Conservation (phyloP, 2,797 vertebrate genomes). For the Notoglanidium macrostoma region DNA sequence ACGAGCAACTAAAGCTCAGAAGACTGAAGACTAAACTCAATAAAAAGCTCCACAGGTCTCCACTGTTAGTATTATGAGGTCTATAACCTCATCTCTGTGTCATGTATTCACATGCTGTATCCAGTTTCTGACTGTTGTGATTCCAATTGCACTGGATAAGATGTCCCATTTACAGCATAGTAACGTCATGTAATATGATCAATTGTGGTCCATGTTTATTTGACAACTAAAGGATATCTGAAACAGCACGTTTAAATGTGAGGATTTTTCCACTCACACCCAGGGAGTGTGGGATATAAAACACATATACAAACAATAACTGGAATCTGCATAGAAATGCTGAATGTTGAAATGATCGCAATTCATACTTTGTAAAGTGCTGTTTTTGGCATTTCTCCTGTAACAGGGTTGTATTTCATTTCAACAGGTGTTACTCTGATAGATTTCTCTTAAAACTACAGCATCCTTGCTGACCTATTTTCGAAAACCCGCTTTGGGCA, state of each 20-base stretch:
- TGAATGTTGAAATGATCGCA: neutral
- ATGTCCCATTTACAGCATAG: slow-evolving; percentile 55
- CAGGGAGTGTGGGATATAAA: neutral
- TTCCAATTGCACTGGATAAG: slow-evolving; percentile 14
- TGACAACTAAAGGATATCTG: slow-evolving; percentile 64
- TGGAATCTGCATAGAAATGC: neutral
- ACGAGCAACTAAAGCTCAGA: neutral
- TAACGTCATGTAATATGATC: slow-evolving; percentile 62
- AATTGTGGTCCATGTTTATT: slow-evolving; percentile 57
- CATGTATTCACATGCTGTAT: slow-evolving; percentile 9
- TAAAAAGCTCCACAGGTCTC: neutral
- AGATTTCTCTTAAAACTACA: slow-evolving; percentile 53
- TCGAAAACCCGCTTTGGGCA: slow-evolving; percentile 50
- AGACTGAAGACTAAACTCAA: neutral
- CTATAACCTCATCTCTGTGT: slow-evolving; percentile 20
- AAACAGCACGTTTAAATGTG: neutral
- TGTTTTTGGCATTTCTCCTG: slow-evolving; percentile 25
- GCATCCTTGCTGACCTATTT: slow-evolving; percentile 38
- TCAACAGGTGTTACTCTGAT: slow-evolving; percentile 61
- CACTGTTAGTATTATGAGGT: slow-evolving; percentile 15
- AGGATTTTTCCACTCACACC: neutral
- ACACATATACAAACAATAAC: neutral
- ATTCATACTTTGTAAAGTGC: neutral
- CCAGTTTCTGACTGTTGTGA: slow-evolving; percentile 12
- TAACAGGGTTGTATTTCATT: slow-evolving; percentile 51